Base-by-base conservation (phyloP, 1,140 invertebrate species). In the Camponotus pennsylvanicus region DNA sequence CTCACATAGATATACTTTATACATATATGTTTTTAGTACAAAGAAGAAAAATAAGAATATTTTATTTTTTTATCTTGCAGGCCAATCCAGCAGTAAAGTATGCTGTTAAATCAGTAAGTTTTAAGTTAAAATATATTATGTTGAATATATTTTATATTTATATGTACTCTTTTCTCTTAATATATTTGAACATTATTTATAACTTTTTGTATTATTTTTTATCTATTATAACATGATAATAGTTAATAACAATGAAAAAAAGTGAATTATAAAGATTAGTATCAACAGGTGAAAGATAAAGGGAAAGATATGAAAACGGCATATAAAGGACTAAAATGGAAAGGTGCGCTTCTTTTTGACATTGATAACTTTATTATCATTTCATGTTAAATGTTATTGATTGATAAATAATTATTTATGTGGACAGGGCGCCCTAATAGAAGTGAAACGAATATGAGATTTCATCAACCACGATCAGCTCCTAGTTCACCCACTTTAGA, bases 31-130 rank as follows among this genome's bases (percentile, higher is more conserved):
- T 69, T 77, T 70, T 18, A 78, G 69, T 75, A 27, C 75, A 55
- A 18, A 8, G 32, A 0, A 71, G 27, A 71, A 40, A 37, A 52
- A 67, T 66, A 45, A 34, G 32, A n/a, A 49, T 49, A 11, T 73
- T 71, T 73, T 77, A 61, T 80, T 63, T 27, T 78, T 69, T 27
- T 73, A 42, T 52, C 73, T 97, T 97, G 79, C 95, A 98, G 97
- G 97, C 97, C 49, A 98, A 98, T 96, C 97, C 97, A 88, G 97
- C 97, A 90, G 96, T 98, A 92, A 98, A 97, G 95, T 97, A 96
- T 91, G 97, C 97, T 89, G 97, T 98, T 67, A 97, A 97, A 96
- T 97, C 97, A 93, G 97, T 98, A 96, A 97, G 96, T 86, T 80
- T 52, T 52, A 52, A 52, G 4, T 52, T 55, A 76, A 63, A 84